Evolutionary conservation across 2,888 invertebrate genomes (phyloP).

Genomic region (Synanthedon andrenaeformis): DNA sequence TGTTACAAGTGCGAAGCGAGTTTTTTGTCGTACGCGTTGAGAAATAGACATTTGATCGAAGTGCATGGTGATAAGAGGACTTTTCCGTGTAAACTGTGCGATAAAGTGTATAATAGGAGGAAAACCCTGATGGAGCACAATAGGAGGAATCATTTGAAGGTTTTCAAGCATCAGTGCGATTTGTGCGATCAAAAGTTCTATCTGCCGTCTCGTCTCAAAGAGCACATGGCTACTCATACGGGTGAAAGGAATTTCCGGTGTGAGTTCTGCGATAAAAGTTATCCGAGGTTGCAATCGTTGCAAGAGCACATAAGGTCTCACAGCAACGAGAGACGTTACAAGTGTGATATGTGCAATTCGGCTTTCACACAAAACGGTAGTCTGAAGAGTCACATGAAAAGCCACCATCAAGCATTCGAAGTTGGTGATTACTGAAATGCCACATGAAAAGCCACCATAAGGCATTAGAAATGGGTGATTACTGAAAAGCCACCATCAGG

Average conservation of each 20-base stretch:
- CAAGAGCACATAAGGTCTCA: conserved; percentile 71
- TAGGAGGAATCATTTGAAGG: conserved; percentile 44
- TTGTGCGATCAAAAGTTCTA: conserved; percentile 57
- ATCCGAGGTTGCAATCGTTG: conserved; percentile 66
- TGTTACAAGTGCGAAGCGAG: conserved; percentile 54
- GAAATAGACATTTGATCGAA: conserved; percentile 49
- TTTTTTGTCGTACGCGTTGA: conserved; percentile 42
- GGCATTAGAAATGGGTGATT: too few relatives aligned
- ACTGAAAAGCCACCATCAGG: too few relatives aligned
- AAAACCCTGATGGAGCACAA: conserved; percentile 54
- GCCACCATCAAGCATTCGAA: conserved; percentile 53
- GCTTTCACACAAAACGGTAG: conserved; percentile 70
- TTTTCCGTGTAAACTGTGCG: conserved; percentile 49
- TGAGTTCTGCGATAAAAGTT: conserved; percentile 69
- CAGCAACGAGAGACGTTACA: conserved; percentile 59
- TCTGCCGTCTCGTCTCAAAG: conserved; percentile 46
- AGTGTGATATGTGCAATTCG: conserved; percentile 62
- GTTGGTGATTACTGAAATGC: conserved; percentile 13
- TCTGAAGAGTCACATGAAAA: conserved; percentile 69
- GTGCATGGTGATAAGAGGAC: conserved; percentile 49
- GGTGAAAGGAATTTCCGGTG: conserved; percentile 66
- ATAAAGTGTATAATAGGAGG: conserved; percentile 48
- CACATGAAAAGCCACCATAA: conserved; percentile 5
- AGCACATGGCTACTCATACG: conserved; percentile 67
- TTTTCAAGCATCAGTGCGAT: conserved; percentile 50